Evolutionary conservation across 2,113 vertebrate species (phyloP).

Genomic region (Pionites leucogaster): DNA sequence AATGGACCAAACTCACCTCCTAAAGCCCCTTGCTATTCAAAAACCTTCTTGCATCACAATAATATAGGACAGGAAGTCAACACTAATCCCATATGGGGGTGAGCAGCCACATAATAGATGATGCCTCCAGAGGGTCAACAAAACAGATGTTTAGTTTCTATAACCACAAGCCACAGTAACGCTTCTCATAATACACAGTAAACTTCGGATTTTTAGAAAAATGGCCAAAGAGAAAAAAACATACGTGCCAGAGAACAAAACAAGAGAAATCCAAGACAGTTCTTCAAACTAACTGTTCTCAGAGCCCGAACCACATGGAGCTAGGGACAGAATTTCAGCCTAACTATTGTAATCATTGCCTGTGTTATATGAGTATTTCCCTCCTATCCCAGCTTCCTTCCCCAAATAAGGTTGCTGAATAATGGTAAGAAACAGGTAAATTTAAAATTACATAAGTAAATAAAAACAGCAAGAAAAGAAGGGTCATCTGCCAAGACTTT

Average conservation of each 20-base stretch:
- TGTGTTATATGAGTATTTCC: neutral
- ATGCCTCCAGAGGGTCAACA: neutral
- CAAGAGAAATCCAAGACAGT: neutral
- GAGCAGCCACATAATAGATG: neutral
- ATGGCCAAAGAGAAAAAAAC: neutral
- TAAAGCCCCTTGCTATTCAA: neutral
- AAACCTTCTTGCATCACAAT: neutral
- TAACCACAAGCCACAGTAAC: neutral
- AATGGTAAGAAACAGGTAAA: neutral
- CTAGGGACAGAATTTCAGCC: neutral
- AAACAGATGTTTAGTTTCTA: neutral
- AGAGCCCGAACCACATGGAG: neutral
- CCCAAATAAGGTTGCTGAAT: neutral
- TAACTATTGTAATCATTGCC: neutral
- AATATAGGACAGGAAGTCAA: neutral
- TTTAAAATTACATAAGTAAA: neutral
- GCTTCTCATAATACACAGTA: neutral
- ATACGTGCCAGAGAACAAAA: neutral
- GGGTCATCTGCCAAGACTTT: neutral
- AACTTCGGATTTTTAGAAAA: neutral
- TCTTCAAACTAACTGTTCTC: neutral
- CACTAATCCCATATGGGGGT: rapidly evolving
- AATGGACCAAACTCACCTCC: neutral
- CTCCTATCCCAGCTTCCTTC: neutral
- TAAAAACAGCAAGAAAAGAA: neutral